Base-by-base conservation (phyloP, 2,113 vertebrate species). In the Paratilapia polleni region DNA sequence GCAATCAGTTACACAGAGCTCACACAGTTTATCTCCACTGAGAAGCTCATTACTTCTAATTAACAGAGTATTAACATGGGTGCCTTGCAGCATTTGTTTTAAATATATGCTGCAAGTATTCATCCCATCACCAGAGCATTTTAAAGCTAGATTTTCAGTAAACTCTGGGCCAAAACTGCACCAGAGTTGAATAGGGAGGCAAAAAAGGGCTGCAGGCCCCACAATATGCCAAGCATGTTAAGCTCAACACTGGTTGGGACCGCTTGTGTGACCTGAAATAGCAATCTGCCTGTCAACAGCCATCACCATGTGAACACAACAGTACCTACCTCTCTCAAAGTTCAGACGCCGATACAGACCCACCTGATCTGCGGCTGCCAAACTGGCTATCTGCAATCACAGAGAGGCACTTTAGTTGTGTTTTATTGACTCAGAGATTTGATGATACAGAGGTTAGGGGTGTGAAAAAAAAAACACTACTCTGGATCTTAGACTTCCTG, bases 311-410 rank as follows among this genome's bases (percentile, higher is more conserved):
- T 28, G 64, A 62, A 83, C 26, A n/a, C 62, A 81, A 87, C 63
- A 82, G 78, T 9, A 77, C 87, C 2, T 84, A 99, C 98, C 98
- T 97, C 97, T 95, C 95, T 99, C 97, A 92, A 98, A 99, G 92
- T 96, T 97, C 93, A 99, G 90, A 59, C 96, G 96, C 92, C 96
- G 96, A 94, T 97, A 98, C 49, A 98, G 94, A 60, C 97, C 95
- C 90, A 96, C 96, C 87, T 97, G 97, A 77, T 97, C 97, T 62
- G 93, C 92, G 20, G 96, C 90, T 62, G 97, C 97, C 94, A 98
- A 94, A 78, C 93, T 93, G 81, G 97, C 95, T 43, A 99, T 96
- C 98, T 99, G 96, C 89, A 97, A 96, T 10, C 87, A 96, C 54
- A 88, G 6, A 87, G 47, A 3, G 20, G 12, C 49, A n/a, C 34